A percentile compares a stretch with the other conserved stretches of the same genome.
These are phyloP conservation scores for Callyntrura guangdongensis DNA, from an alignment of 2,888 invertebrate genomes.

Conservation along the genomic window DNA sequence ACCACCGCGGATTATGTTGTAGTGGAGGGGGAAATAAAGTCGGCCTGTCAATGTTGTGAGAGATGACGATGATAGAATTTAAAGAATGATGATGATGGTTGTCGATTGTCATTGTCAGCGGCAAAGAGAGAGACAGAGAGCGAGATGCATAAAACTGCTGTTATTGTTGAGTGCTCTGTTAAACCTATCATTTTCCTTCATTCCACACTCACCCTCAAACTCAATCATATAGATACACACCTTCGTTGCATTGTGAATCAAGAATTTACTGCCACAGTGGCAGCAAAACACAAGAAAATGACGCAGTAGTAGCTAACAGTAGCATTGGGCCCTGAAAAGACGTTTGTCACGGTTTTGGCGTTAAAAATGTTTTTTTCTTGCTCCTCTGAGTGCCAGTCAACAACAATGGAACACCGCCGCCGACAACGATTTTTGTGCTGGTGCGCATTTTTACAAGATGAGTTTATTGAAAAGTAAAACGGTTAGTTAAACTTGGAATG, in stretches of 20 bases:
- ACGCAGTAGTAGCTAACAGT: background rate
- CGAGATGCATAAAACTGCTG: background rate
- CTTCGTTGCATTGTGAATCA: constrained; percentile 41
- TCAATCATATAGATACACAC: background rate
- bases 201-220: background rate
- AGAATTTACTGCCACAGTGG: background rate
- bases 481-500: too few species aligned
- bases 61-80: background rate
- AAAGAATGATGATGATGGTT: constrained; percentile 27
- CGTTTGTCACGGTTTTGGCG: constrained; percentile 75
- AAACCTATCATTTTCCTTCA: constrained; percentile 41
- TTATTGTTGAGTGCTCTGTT: constrained; percentile 9
- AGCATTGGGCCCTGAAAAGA: constrained; percentile 66
- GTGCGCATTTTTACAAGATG: constrained; percentile 8
- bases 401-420: background rate
- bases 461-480: constrained; percentile 8
- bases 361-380: background rate
- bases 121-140: too few species aligned
- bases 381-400: background rate
- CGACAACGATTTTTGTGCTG: background rate
- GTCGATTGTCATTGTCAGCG: constrained; percentile 51
- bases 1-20: background rate
- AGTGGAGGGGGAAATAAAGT: background rate
- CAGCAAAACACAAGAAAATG: constrained; percentile 21
- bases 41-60: background rate